Evolutionary conservation across 2,797 vertebrate genomes (phyloP).

Genomic region (Aotus griseimembra): DNA sequence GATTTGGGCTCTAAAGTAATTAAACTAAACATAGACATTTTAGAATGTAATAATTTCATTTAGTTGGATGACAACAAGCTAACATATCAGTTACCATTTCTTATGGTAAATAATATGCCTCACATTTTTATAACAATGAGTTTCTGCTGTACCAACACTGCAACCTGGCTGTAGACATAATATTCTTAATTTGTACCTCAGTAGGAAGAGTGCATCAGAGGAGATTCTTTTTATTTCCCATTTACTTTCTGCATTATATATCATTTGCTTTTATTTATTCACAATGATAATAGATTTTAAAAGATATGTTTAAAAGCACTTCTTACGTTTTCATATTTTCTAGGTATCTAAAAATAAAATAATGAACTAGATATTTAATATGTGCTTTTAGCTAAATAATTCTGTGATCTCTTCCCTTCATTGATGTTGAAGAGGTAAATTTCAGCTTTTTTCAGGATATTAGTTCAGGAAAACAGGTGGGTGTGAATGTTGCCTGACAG

Average conservation of each 20-base stretch:
- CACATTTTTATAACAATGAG: slow-evolving; percentile 15
- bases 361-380: slow-evolving; percentile 14
- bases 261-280: slow-evolving; percentile 32
- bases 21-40: neutral
- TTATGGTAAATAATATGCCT: slow-evolving; percentile 8
- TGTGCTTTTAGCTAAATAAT: slow-evolving; percentile 23
- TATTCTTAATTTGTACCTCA: slow-evolving; percentile 8
- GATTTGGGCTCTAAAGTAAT: neutral
- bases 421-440: neutral
- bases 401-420: slow-evolving; percentile 40
- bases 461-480: slow-evolving; percentile 51
- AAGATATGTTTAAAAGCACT: neutral
- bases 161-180: neutral
- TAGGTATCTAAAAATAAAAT: slow-evolving; percentile 22
- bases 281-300: neutral
- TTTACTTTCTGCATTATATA: neutral
- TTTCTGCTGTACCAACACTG: neutral
- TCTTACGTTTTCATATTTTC: slow-evolving; percentile 40
- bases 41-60: slow-evolving; percentile 24
- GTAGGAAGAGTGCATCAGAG: neutral
- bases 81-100: slow-evolving; percentile 22
- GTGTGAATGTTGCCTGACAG: slow-evolving; percentile 16
- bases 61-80: neutral
- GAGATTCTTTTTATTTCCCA: neutral
- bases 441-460: slow-evolving; percentile 53